These are phyloP conservation scores for Sylvilagus bachmani DNA, from an alignment of 2,113 vertebrate species.

Conservation along the genomic window DNA sequence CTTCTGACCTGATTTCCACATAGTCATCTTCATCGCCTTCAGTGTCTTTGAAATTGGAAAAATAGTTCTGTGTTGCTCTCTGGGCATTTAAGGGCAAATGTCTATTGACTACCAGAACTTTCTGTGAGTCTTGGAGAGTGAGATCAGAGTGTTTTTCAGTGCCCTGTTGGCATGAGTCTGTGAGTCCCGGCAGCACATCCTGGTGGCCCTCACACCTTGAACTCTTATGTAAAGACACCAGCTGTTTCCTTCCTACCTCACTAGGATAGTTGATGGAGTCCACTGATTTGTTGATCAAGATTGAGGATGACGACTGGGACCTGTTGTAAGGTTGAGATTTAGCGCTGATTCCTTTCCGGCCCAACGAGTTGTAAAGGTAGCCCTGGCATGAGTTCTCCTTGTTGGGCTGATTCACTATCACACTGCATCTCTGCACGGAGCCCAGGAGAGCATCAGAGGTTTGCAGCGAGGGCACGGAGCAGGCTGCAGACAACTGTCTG, in stretches of 20 bases:
- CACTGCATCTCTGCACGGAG: conserved; percentile 91
- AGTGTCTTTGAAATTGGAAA: conserved; percentile 97
- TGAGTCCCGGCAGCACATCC: conserved; percentile 42
- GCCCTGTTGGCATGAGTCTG: conserved; percentile 76
- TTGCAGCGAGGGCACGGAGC: conserved; percentile 93
- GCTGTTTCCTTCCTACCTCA: conserved; percentile 84
- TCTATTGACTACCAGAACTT: conserved; percentile 94
- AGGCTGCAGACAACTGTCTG: conserved; percentile 87
- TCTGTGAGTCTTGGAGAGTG: conserved; percentile 96
- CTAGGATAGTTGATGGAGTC: conserved; percentile 85
- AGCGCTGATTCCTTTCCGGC: conserved; percentile 83
- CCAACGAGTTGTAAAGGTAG: conserved; percentile 92
- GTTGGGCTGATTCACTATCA: conserved; percentile 91
- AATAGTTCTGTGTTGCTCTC: conserved; percentile 95
- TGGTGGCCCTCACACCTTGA: conserved; percentile 80
- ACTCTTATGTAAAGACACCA: conserved; percentile 73
- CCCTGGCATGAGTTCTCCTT: conserved; percentile 89
- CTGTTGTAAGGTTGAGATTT: conserved; percentile 88
- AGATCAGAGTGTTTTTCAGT: conserved; percentile 90
- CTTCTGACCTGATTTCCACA: conserved; percentile 98
- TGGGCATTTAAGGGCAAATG: conserved; percentile 91
- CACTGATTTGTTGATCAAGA: conserved; percentile 85
- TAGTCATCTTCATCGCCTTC: conserved; percentile 96
- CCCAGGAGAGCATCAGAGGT: conserved; percentile 84
- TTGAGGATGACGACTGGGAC: conserved; percentile 91